phyloP scores from a whole-genome alignment of 1,140 invertebrate genomes.

The Aricia agestis region DNA sequence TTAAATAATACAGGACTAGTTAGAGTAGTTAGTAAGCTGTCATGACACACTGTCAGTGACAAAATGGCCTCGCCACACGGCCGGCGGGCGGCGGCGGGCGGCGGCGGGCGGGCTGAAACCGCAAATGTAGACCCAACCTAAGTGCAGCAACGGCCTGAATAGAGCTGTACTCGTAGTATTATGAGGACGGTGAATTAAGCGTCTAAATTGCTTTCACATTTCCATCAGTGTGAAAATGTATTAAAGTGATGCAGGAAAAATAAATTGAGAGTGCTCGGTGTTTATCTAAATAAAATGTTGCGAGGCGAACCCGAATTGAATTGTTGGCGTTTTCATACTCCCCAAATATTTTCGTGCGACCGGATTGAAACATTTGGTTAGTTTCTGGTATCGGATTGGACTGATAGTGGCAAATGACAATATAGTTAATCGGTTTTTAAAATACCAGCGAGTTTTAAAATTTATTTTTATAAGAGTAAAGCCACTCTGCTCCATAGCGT shows the following conservation, averaged over 20 bases:
- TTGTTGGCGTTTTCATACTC: slow-evolving; percentile 1
- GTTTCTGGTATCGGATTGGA: neutral
- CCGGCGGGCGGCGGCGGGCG: neutral
- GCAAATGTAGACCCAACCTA: slow-evolving; percentile 11
- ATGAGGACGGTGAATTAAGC: slow-evolving; percentile 14
- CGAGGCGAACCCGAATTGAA: slow-evolving; percentile 7
- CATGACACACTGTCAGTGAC: slow-evolving; percentile 12
- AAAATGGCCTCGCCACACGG: slow-evolving; percentile 5
- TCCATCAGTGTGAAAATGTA: slow-evolving; percentile 16
- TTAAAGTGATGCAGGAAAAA: slow-evolving; percentile 12
- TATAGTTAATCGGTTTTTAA: too few species aligned
- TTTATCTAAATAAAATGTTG: slow-evolving; percentile 11
- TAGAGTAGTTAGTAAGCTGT: slow-evolving; percentile 9
- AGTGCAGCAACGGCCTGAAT: slow-evolving; percentile 10
- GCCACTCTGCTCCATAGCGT: too few species aligned
- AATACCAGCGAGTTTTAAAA: too few species aligned
- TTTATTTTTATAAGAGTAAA: too few species aligned
- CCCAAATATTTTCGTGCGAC: neutral
- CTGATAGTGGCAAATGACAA: neutral
- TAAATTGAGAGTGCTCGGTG: slow-evolving; percentile 12
- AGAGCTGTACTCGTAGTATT: neutral
- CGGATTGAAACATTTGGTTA: neutral
- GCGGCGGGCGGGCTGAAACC: neutral
- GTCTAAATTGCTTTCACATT: slow-evolving; percentile 15
- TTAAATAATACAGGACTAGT: too few species aligned